These are phyloP conservation scores for Puntigrus tetrazona DNA, from an alignment of 2,113 vertebrate genomes.

Conservation along the genomic window DNA sequence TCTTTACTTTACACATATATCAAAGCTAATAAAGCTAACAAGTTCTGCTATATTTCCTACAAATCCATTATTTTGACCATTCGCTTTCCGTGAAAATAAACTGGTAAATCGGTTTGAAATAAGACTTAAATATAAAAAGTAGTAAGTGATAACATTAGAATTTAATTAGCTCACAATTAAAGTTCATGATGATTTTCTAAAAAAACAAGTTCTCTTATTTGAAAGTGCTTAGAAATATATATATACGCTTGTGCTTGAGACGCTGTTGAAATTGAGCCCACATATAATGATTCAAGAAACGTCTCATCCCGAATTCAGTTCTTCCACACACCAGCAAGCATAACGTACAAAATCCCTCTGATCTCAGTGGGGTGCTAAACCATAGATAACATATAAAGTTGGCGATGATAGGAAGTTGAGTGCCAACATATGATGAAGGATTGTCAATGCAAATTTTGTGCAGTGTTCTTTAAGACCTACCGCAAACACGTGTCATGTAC, in stretches of 20 bases:
- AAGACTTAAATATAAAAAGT: too few relatives aligned
- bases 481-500: too few relatives aligned
- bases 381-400: background rate
- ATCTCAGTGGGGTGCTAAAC: conserved; percentile 32
- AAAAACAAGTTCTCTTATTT: too few relatives aligned
- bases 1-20: too few relatives aligned
- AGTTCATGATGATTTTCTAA: background rate
- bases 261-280: background rate
- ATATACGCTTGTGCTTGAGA: conserved; percentile 11
- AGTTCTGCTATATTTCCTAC: too few relatives aligned
- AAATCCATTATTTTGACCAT: too few relatives aligned
- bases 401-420: background rate
- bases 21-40: too few relatives aligned
- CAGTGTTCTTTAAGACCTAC: background rate
- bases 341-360: background rate
- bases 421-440: background rate
- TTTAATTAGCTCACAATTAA: too few relatives aligned
- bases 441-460: background rate
- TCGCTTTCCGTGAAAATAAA: too few relatives aligned
- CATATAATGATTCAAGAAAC: conserved; percentile 5
- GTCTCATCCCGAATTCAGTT: conserved; percentile 24
- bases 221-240: conserved; percentile 11
- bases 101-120: too few relatives aligned
- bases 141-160: too few relatives aligned
- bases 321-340: background rate